phyloP scores from a whole-genome alignment of 2,888 invertebrate species.

The Cheilosia pagana region DNA sequence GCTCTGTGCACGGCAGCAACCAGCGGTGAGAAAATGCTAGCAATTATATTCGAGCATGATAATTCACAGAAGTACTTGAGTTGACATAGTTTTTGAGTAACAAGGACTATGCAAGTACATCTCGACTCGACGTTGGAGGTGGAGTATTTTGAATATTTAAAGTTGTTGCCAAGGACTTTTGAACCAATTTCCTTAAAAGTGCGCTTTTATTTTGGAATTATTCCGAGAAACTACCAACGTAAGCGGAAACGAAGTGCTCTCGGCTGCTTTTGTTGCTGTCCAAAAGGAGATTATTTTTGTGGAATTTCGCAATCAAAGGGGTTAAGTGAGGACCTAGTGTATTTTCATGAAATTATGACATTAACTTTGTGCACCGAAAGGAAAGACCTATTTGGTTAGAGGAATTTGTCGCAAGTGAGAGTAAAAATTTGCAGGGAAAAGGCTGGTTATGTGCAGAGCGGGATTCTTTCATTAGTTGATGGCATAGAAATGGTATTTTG shows the following conservation, averaged over 20 bases:
- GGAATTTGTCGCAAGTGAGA: too few relatives aligned
- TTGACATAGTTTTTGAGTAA: constrained; percentile 62
- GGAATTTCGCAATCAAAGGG: background rate
- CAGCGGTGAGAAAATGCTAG: constrained; percentile 56
- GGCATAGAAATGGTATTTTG: too few relatives aligned
- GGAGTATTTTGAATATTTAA: constrained; percentile 18
- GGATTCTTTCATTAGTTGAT: too few relatives aligned
- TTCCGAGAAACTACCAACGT: constrained; percentile 20
- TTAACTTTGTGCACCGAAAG: too few relatives aligned
- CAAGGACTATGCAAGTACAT: constrained; percentile 12
- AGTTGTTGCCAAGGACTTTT: constrained; percentile 32
- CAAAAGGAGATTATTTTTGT: constrained; percentile 3
- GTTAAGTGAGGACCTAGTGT: background rate
- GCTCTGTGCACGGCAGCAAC: background rate
- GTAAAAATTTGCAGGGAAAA: too few relatives aligned
- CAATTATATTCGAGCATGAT: constrained; percentile 71
- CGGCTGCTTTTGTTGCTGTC: background rate
- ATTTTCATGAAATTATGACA: too few relatives aligned
- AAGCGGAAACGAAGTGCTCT: constrained; percentile 1
- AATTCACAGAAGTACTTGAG: constrained; percentile 66
- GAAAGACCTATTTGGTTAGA: too few relatives aligned
- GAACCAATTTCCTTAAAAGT: constrained; percentile 47
- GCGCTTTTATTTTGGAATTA: constrained; percentile 37
- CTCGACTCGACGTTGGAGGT: background rate
- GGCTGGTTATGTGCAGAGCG: too few relatives aligned